Evolutionary conservation across 1,140 invertebrate genomes (phyloP).

Genomic region (silkworm (Bombyx mori)): ASM3026992v2 NC_085110.1:4445501-4446000

Average conservation of each 20-base stretch:
- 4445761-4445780: too few species aligned
- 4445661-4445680: too few species aligned
- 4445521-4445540: conserved; percentile 29
- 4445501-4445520: conserved; percentile 38
- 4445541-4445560: conserved; percentile 29
- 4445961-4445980: conserved; percentile 51
- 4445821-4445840: too few species aligned
- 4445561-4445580: conserved; percentile 31
- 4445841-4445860: neutral
- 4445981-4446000: conserved; percentile 34
- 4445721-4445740: too few species aligned
- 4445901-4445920: conserved; percentile 46
- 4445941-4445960: conserved; percentile 35
- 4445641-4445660: conserved; percentile 10
- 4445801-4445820: too few species aligned
- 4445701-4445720: too few species aligned
- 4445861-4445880: conserved; percentile 21
- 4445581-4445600: neutral
- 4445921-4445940: conserved; percentile 41
- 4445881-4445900: conserved; percentile 35
- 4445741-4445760: too few species aligned
- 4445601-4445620: conserved; percentile 14
- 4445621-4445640: conserved; percentile 16
- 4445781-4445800: too few species aligned
- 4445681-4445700: too few species aligned